These are phyloP conservation scores for Goniozus legneri DNA, from an alignment of 1,140 invertebrate genomes.

Conservation along the genomic window DNA sequence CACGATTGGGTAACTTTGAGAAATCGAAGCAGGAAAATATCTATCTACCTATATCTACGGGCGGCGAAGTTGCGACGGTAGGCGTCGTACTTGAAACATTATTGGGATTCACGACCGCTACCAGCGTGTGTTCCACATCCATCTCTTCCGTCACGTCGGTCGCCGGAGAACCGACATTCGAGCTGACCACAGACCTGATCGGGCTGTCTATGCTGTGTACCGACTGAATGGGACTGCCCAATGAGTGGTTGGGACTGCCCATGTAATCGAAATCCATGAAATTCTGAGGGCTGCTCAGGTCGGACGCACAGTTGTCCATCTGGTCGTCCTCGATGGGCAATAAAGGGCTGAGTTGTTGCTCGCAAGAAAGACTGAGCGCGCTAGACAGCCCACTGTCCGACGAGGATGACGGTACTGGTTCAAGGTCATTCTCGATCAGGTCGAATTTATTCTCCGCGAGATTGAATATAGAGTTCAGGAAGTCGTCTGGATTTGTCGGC, in stretches of 20 bases:
- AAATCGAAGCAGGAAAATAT: too few relatives aligned
- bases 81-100: constrained; percentile 1
- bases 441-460: constrained; percentile 36
- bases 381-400: constrained; percentile 46
- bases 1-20: too few relatives aligned
- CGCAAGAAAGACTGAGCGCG: constrained; percentile 38
- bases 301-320: constrained; percentile 30
- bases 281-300: constrained; percentile 33
- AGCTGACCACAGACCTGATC: constrained; percentile 35
- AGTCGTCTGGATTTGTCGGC: constrained; percentile 32
- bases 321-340: constrained; percentile 40
- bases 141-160: constrained; percentile 32
- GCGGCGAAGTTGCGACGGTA: constrained; percentile 8
- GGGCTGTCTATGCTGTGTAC: constrained; percentile 33
- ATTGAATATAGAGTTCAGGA: constrained; percentile 40
- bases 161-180: constrained; percentile 37
- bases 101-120: constrained; percentile 34
- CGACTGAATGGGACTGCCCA: constrained; percentile 19
- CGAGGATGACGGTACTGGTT: constrained; percentile 35
- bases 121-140: constrained; percentile 34
- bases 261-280: constrained; percentile 37
- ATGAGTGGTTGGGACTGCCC: constrained; percentile 39
- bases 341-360: constrained; percentile 43
- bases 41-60: constrained; percentile 14
- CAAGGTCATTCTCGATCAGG: constrained; percentile 37